A percentile compares a stretch with the other conserved stretches of the same genome.
These are phyloP conservation scores for Drosophila ercepeae DNA, from an alignment of 1,140 invertebrate species.

Conservation along the genomic window DNA sequence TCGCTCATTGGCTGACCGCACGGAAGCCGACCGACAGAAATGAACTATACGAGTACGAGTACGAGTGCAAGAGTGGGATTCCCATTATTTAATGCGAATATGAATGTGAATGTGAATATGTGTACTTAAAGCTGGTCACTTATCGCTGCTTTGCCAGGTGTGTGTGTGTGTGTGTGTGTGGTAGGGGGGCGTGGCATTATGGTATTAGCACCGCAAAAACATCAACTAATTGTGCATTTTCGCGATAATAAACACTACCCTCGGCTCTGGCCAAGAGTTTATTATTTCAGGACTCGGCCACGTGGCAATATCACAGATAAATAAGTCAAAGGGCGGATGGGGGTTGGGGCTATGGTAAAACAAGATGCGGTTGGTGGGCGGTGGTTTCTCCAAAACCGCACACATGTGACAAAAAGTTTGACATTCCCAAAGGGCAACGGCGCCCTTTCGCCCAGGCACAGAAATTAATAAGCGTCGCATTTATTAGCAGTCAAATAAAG, in stretches of 20 bases:
- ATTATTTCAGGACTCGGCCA: constrained; percentile 68
- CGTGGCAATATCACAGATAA: constrained; percentile 30
- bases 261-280: constrained; percentile 60
- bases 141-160: constrained; percentile 60
- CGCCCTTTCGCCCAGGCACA: constrained; percentile 15
- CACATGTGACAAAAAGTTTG: constrained; percentile 69
- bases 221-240: constrained; percentile 82
- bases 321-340: background rate
- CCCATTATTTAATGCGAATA: constrained; percentile 4
- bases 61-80: constrained; percentile 8
- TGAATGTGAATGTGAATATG: constrained; percentile 12
- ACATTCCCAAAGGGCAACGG: constrained; percentile 38
- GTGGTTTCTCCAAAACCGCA: constrained; percentile 2
- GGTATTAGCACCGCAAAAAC: constrained; percentile 79
- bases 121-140: constrained; percentile 53
- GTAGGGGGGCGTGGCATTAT: constrained; percentile 57
- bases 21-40: constrained; percentile 54
- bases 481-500: constrained; percentile 81
- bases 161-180: constrained; percentile 15
- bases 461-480: constrained; percentile 78
- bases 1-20: constrained; percentile 74
- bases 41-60: constrained; percentile 45
- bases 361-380: too few species aligned
- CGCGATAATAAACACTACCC: constrained; percentile 71
- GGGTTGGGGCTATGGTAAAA: background rate